Evolutionary conservation across 1,140 invertebrate species (phyloP).

Genomic region (Fopius arisanus): DNA sequence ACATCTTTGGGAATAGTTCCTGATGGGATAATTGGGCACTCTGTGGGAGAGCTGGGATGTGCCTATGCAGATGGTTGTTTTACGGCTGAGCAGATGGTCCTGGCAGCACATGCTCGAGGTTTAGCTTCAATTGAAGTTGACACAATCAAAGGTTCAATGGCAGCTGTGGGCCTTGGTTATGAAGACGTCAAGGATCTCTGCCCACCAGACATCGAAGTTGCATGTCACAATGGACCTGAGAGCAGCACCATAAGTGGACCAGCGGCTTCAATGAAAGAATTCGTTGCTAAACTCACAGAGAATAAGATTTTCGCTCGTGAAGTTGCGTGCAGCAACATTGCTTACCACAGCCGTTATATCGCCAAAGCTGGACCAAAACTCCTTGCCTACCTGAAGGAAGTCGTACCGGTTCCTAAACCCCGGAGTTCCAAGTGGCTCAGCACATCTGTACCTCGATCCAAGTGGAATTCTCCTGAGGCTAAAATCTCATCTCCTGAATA

Average conservation of each 20-base stretch:
- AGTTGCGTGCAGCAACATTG: constrained; percentile 74
- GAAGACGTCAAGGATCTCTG: constrained; percentile 63
- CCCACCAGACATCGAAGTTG: constrained; percentile 71
- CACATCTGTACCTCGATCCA: constrained; percentile 78
- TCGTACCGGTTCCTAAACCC: constrained; percentile 73
- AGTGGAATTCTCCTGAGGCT: constrained; percentile 78
- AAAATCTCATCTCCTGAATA: constrained; percentile 86
- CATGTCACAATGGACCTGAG: constrained; percentile 76
- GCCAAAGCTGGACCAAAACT: constrained; percentile 73
- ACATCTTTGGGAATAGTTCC: constrained; percentile 71
- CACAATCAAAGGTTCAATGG: constrained; percentile 84
- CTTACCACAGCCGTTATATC: constrained; percentile 78
- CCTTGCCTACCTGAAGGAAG: constrained; percentile 74
- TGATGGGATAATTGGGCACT: constrained; percentile 83
- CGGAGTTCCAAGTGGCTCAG: constrained; percentile 86
- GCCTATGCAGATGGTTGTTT: constrained; percentile 86
- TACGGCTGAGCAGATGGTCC: constrained; percentile 80
- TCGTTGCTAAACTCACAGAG: constrained; percentile 61
- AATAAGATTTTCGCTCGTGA: constrained; percentile 80
- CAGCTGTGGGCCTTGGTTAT: constrained; percentile 76
- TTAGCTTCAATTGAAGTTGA: constrained; percentile 81
- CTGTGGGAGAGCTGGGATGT: constrained; percentile 80
- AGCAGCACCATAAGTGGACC: constrained; percentile 78
- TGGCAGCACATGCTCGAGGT: constrained; percentile 85
- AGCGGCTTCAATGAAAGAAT: constrained; percentile 61